phyloP scores from a whole-genome alignment of 2,888 invertebrate species.

The Heterodera filipjevi region DNA sequence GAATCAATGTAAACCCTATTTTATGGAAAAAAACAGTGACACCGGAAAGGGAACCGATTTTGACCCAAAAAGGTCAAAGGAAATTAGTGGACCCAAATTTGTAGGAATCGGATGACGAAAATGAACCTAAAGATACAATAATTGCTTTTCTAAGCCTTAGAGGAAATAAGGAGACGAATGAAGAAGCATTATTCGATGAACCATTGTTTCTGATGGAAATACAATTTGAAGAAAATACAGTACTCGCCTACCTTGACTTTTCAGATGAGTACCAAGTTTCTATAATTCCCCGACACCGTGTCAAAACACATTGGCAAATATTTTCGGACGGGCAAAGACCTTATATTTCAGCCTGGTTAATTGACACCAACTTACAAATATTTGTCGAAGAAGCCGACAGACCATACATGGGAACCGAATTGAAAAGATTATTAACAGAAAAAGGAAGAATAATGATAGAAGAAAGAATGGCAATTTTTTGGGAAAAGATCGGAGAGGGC shows the following conservation, averaged over 20 bases:
- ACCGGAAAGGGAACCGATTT: background rate
- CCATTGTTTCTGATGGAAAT: background rate
- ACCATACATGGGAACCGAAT: background rate
- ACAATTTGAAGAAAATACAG: background rate
- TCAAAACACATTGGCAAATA: background rate
- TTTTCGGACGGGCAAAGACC: background rate
- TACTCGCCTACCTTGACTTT: background rate
- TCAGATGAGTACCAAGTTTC: background rate
- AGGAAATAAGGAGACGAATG: background rate
- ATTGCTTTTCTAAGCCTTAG: background rate
- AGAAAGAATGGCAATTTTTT: too few relatives aligned
- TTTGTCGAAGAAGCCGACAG: background rate
- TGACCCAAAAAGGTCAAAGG: too few relatives aligned
- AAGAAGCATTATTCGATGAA: background rate
- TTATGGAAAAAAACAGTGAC: background rate
- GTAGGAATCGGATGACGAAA: background rate
- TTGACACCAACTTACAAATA: background rate
- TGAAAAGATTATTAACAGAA: background rate
- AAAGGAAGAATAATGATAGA: background rate
- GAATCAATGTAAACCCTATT: slow-evolving; percentile 8
- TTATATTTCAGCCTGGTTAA: background rate
- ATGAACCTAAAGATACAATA: background rate
- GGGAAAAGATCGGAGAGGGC: too few relatives aligned
- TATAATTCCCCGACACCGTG: background rate
- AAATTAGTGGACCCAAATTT: slow-evolving; percentile 1